Evolutionary conservation across 2,113 vertebrate species (phyloP), one percentile per base, ranked within the genome.

Genomic region (Merops nubicus): DNA sequence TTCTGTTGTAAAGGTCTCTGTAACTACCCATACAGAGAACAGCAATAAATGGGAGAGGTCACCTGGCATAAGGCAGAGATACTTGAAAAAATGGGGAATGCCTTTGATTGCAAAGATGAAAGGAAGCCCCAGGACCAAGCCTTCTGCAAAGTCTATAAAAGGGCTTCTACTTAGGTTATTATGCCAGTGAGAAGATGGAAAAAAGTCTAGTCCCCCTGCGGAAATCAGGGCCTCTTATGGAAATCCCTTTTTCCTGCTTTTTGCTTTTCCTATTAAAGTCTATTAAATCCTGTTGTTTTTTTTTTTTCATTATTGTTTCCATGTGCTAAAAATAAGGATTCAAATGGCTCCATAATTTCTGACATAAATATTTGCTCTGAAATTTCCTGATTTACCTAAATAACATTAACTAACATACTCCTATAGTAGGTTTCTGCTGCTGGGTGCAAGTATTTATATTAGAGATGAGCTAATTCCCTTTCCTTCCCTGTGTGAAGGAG

Each of bases 331-430:
- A 92, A 69, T 84, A 94, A 38, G 10, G 26, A 45, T 77, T 51
- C 63, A 97, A 95, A 95, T 59, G 53, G 34, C 11, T 81, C 13
- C 64, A 70, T 72, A 88, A 92, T 94, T 93, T 91, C 84, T 91
- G 60, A 36, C 50, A 54, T 76, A 94, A 97, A 92, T 83, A 92
- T 94, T 89, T 89, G 38, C 21, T 75, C 78, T 93, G 91, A 91
- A 86, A 76, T 93, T 97, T 94, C 94, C 79, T 80, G 80, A 77
- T 85, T 81, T 94, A 90, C 57, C 50, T 78, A 47, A 83, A 79
- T 53, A 80, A 63, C 50, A 72, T 70, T 88, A 86, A 84, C 29
- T 76, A 79, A 6, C 28, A 25, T 85, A 67, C 33, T 85, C 45
- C 14, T 59, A 60, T 89, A 82, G 94, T 29, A 73, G 10, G 54